Percentiles rank a stretch among this genome's conserved stretches.
Evolutionary conservation across 2,888 invertebrate genomes (phyloP).

Genomic region (Lacanobia oleracea): DNA sequence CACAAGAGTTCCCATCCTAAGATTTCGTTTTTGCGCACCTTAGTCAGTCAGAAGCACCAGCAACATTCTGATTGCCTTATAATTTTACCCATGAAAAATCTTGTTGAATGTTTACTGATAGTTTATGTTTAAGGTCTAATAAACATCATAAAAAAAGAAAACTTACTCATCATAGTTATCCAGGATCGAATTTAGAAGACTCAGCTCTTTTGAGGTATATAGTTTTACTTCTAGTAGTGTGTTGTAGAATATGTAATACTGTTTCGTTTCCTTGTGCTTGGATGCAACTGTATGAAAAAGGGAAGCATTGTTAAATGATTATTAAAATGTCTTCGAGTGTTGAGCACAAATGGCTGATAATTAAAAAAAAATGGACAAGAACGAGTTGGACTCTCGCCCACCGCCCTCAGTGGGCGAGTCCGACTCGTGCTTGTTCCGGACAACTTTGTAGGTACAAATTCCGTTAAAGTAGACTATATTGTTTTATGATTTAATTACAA

Average conservation of each 20-base stretch:
- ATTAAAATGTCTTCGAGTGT: neutral
- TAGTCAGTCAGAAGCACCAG: neutral
- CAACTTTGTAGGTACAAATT: too few species aligned
- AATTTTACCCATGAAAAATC: neutral
- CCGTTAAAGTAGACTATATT: too few species aligned
- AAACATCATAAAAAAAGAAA: constrained; percentile 42
- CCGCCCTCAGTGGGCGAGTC: too few species aligned
- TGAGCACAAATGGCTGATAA: neutral
- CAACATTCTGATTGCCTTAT: neutral
- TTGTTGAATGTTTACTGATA: too few species aligned
- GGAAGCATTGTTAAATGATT: neutral
- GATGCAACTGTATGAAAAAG: constrained; percentile 94
- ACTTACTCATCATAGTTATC: constrained; percentile 96
- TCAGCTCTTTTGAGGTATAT: constrained; percentile 97
- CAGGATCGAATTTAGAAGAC: constrained; percentile 96
- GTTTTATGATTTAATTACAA: too few species aligned
- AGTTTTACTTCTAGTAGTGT: constrained; percentile 98
- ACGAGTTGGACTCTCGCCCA: too few species aligned
- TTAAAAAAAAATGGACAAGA: too few species aligned
- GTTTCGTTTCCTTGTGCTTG: constrained; percentile 99
- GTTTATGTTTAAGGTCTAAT: neutral
- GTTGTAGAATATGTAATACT: constrained; percentile 99
- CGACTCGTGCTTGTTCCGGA: too few species aligned
- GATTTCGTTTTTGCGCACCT: neutral
- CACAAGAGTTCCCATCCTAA: neutral